phyloP scores from a whole-genome alignment of 2,113 vertebrate species.

The Rattus rattus region DNA sequence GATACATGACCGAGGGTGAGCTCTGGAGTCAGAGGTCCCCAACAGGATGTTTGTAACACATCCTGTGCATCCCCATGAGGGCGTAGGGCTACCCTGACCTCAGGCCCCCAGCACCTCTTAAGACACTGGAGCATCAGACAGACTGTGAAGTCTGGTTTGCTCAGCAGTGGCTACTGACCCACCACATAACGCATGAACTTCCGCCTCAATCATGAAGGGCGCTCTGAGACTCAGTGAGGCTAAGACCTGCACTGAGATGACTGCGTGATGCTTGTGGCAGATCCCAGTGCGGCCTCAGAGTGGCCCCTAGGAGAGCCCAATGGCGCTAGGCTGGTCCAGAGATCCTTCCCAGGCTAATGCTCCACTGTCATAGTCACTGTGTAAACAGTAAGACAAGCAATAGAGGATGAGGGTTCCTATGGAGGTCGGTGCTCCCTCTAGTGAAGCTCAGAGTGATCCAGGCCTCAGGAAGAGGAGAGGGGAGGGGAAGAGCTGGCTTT shows the following conservation, averaged over 20 bases:
- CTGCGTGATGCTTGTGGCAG: not conserved
- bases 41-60: not conserved
- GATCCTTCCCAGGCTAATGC: not conserved
- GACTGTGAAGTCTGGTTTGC: not conserved
- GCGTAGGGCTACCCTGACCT: not conserved
- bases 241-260: not conserved
- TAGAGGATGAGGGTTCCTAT: not conserved
- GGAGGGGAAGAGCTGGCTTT: not conserved
- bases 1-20: no score
- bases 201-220: fast-evolving
- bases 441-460: not conserved
- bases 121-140: no score
- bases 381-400: fast-evolving
- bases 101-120: not conserved
- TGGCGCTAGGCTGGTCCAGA: not conserved
- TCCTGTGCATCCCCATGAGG: not conserved
- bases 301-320: not conserved
- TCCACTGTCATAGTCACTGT: not conserved
- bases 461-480: no score
- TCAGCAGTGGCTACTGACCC: no score
- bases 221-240: not conserved
- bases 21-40: not conserved
- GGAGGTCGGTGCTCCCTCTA: no score
- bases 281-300: not conserved
- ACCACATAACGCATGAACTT: not conserved